Evolutionary conservation across 2,888 invertebrate genomes (phyloP).

Genomic region (Trisateles emortualis): DNA sequence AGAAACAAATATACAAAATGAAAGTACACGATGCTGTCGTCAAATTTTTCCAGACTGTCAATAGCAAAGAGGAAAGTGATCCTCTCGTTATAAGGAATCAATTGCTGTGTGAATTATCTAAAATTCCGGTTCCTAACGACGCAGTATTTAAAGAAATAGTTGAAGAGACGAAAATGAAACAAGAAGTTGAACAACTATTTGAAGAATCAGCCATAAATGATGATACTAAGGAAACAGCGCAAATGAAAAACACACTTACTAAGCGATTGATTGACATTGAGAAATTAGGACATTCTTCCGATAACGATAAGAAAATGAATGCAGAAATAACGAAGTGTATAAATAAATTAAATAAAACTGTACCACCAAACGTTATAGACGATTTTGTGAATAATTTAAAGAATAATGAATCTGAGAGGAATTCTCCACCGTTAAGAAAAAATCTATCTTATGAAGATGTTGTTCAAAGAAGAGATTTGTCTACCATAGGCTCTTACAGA

Average conservation of each 20-base stretch:
- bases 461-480: neutral
- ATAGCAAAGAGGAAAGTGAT: conserved; percentile 38
- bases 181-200: conserved; percentile 62
- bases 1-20: conserved; percentile 52
- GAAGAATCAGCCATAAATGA: conserved; percentile 43
- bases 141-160: conserved; percentile 56
- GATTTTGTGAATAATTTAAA: conserved; percentile 57
- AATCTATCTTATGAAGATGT: neutral
- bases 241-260: conserved; percentile 53
- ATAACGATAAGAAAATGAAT: conserved; percentile 59
- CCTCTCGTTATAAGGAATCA: conserved; percentile 58
- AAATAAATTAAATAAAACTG: conserved; percentile 51
- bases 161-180: conserved; percentile 63
- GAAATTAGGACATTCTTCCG: conserved; percentile 50
- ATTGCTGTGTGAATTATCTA: conserved; percentile 64
- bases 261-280: conserved; percentile 63
- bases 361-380: conserved; percentile 45
- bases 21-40: conserved; percentile 55
- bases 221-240: conserved; percentile 33
- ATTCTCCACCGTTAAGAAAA: conserved; percentile 20
- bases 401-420: conserved; percentile 49
- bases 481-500: no score
- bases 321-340: conserved; percentile 55
- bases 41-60: conserved; percentile 44
- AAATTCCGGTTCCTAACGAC: conserved; percentile 57